phyloP scores from a whole-genome alignment of 2,888 invertebrate genomes.

The Stenoptilia bipunctidactyla region DNA sequence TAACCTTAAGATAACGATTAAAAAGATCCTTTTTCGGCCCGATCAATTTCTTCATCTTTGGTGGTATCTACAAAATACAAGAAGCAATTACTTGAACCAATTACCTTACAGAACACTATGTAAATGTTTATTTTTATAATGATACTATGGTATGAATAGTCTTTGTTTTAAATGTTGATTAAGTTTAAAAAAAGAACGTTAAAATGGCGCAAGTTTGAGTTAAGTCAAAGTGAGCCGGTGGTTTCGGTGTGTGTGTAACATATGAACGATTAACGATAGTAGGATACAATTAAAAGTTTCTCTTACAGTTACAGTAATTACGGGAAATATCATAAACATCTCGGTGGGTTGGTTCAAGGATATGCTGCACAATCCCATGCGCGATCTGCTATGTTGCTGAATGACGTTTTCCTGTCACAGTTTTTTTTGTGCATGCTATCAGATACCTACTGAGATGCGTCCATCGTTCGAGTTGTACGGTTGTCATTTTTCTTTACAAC shows the following conservation, averaged over 20 bases:
- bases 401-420: conserved; percentile 44
- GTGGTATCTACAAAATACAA: not conserved
- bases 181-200: not conserved
- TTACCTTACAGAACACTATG: not conserved
- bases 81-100: not conserved
- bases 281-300: conserved; percentile 30
- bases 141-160: not conserved
- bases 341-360: conserved; percentile 36
- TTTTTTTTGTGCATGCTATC: conserved; percentile 24
- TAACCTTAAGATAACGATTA: not conserved
- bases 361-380: conserved; percentile 28
- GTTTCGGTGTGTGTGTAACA: conserved; percentile 11
- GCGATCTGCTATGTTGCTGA: conserved; percentile 27
- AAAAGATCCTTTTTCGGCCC: not conserved
- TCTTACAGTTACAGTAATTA: conserved; percentile 52
- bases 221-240: conserved; percentile 1
- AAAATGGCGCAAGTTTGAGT: not conserved
- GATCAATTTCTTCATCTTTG: conserved; percentile 1
- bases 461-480: too few relatives aligned
- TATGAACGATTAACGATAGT: conserved; percentile 21
- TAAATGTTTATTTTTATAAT: not conserved
- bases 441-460: conserved; percentile 19
- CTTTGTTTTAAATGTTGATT: not conserved
- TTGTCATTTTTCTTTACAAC: too few relatives aligned
- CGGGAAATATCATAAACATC: conserved; percentile 56